Evolutionary conservation across 2,113 vertebrate genomes (phyloP).

Genomic region (Pogonocichla stellata): DNA sequence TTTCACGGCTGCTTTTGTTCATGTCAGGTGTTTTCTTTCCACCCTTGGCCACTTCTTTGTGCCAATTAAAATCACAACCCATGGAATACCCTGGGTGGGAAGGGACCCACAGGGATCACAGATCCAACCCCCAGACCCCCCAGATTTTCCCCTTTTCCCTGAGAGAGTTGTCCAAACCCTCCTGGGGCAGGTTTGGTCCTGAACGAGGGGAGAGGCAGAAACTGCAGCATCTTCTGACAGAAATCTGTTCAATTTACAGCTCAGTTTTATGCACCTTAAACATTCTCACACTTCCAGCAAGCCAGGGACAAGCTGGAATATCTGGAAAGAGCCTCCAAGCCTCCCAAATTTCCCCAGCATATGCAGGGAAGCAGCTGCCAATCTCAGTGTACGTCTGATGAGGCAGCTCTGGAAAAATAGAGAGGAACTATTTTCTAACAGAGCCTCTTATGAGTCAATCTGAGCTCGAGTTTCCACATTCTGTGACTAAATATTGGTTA

Average conservation of each 20-base stretch:
- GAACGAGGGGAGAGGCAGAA: background rate
- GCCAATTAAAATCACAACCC: background rate
- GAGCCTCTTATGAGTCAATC: background rate
- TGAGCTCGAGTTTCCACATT: background rate
- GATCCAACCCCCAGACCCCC: too few species aligned
- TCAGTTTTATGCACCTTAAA: background rate
- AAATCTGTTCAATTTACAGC: background rate
- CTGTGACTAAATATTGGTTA: background rate
- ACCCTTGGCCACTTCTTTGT: background rate
- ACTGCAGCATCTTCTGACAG: background rate
- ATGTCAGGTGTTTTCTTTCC: background rate
- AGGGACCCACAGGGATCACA: background rate
- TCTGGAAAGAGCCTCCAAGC: slow-evolving; percentile 3
- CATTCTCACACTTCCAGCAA: background rate
- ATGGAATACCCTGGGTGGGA: background rate
- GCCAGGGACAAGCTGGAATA: background rate
- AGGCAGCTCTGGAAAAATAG: background rate
- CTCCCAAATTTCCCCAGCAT: background rate
- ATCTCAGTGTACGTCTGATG: background rate
- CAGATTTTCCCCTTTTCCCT: background rate
- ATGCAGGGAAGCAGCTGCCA: slow-evolving; percentile 42
- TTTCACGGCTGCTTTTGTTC: fast-evolving
- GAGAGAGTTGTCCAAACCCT: fast-evolving
- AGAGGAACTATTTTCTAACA: slow-evolving; percentile 36
- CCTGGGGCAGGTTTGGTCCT: background rate